phyloP scores from a whole-genome alignment of 2,888 invertebrate genomes.

The Rhagophthalmus giganteus region DNA sequence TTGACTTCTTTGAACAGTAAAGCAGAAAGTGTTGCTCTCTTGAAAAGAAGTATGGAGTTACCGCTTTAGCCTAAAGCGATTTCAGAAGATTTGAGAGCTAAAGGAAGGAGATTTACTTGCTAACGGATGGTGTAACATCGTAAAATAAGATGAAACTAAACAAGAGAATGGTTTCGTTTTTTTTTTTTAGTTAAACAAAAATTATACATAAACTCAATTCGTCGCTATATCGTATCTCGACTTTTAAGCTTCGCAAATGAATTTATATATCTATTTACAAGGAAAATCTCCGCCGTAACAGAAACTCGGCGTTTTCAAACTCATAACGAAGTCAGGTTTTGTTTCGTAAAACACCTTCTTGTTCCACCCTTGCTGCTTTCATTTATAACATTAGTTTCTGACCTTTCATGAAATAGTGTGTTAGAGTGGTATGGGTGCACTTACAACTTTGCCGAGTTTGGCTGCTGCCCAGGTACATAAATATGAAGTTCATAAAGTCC shows the following conservation, averaged over 20 bases:
- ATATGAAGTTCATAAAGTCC: conserved; percentile 34
- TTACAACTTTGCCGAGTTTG: conserved; percentile 35
- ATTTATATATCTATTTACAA: no score
- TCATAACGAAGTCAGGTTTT: conserved; percentile 10
- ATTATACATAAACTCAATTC: no score
- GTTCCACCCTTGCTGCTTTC: conserved; percentile 28
- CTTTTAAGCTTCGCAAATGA: no score
- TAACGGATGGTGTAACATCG: conserved; percentile 2
- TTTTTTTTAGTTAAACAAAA: no score
- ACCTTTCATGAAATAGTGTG: conserved; percentile 33
- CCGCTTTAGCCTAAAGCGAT: conserved; percentile 21
- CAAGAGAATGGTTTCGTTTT: no score
- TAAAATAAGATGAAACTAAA: conserved; percentile 3
- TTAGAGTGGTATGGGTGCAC: conserved; percentile 28
- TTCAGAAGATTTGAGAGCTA: conserved; percentile 15
- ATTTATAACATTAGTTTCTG: conserved; percentile 31
- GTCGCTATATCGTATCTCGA: no score
- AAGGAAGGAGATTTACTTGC: conserved; percentile 11
- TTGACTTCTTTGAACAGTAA: conserved; percentile 16
- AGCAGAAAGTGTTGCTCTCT: conserved; percentile 12
- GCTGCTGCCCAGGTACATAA: conserved; percentile 34
- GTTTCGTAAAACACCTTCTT: conserved; percentile 14
- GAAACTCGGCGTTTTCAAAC: no score
- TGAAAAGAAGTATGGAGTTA: conserved; percentile 13
- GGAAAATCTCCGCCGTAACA: no score